Evolutionary conservation across 2,888 invertebrate genomes (phyloP), one percentile per base, ranked within the genome.

Genomic region (Luperina testacea): DNA sequence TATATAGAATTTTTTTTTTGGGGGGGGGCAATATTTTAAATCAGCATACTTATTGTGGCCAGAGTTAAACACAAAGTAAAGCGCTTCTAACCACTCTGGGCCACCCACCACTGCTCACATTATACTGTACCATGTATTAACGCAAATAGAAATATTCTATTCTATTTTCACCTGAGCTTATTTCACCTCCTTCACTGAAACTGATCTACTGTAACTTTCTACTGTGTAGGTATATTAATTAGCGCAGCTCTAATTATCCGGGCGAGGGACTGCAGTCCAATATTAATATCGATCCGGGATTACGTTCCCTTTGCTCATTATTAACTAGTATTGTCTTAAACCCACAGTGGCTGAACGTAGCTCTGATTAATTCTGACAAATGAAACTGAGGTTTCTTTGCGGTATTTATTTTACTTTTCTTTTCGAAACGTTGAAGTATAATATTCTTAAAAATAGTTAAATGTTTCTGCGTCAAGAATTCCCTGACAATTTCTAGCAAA

Each of bases 281-380:
- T 85, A 86, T 85, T 85, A 85, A 79, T 79, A 82, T 85, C 72
- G 85, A 85, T 75, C 82, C 57, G 24, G 82, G 82, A 72, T 85
- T 85, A 74, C 11, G 64, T 83, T 80, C 74, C 38, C 77, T n/a
- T 27, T 42, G 63, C 65, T 63, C 69, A 64, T 75, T 76, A 80
- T 70, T 83, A 75, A 75, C 72, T 27, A 68, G 75, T 73, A 70
- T 77, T 79, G 72, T 82, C 84, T 72, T 69, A 67, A 78, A 27
- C 32, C 67, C 59, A 77, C 78, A 78, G 65, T 84, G 53, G 77
- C n/a, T 38, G 74, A 69, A 59, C 51, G 20, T 1, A 72, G 68
- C 67, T 69, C 27, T 63, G 76, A 85, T 84, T 84, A 76, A 82
- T 75, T 75, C 27, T n/a, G n/a, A 64, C 38, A 53, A 68, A 82